Evolutionary conservation across 2,797 vertebrate genomes (phyloP).

Genomic region (Gobio occitaniae): DNA sequence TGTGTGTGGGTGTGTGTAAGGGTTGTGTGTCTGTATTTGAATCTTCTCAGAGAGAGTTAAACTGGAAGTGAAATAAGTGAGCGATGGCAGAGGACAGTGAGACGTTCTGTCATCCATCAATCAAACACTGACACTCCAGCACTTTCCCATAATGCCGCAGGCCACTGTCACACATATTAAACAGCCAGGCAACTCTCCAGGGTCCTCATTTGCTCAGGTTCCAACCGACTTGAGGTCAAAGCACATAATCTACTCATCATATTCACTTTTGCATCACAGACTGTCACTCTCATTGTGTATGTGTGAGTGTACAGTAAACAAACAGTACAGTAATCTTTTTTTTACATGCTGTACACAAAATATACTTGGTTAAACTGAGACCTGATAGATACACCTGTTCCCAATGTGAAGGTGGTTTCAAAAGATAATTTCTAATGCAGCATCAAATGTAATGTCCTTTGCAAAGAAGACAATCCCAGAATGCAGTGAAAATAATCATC

Average conservation of each 20-base stretch:
- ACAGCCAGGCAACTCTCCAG: conserved; percentile 57
- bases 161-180: conserved; percentile 72
- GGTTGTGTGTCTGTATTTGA: conserved; percentile 62
- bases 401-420: background rate
- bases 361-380: background rate
- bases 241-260: conserved; percentile 66
- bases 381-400: background rate
- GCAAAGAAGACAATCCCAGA: background rate
- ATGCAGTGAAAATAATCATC: background rate
- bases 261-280: conserved; percentile 57
- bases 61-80: conserved; percentile 73
- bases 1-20: conserved; percentile 52
- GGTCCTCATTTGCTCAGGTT: conserved; percentile 65
- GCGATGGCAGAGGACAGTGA: conserved; percentile 70
- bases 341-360: background rate
- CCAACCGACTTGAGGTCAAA: conserved; percentile 68
- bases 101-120: conserved; percentile 73
- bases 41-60: conserved; percentile 63
- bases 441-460: background rate
- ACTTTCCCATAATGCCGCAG: conserved; percentile 72
- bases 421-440: background rate
- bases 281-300: conserved; percentile 44
- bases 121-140: conserved; percentile 69
- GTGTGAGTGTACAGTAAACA: background rate
- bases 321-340: background rate